phyloP scores from a whole-genome alignment of 2,113 vertebrate species.

The Rhagologus leucostigma region DNA sequence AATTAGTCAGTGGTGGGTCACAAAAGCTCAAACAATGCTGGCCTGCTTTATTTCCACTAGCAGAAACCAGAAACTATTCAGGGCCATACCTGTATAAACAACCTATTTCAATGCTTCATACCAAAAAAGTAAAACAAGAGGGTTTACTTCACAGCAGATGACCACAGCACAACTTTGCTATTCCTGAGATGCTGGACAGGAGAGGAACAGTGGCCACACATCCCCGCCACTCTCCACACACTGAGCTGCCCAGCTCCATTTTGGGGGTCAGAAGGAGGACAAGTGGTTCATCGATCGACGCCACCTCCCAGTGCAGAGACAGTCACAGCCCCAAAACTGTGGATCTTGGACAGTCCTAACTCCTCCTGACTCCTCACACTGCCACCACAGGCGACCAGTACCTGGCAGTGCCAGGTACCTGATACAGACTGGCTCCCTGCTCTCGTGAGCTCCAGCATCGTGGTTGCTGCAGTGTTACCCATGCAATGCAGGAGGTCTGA shows the following conservation, averaged over 20 bases:
- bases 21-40: background rate
- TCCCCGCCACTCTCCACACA: accelerated
- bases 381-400: accelerated
- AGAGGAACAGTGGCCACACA: accelerated
- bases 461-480: accelerated
- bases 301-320: background rate
- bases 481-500: accelerated
- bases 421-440: accelerated
- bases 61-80: background rate
- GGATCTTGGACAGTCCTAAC: background rate
- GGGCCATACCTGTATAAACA: background rate
- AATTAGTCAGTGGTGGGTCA: background rate
- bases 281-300: accelerated
- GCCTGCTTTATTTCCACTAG: background rate
- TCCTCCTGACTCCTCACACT: background rate
- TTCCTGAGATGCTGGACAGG: background rate
- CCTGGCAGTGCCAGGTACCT: accelerated
- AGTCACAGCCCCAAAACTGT: background rate
- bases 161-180: background rate
- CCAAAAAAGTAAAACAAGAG: background rate
- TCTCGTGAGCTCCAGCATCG: background rate
- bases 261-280: background rate
- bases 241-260: background rate
- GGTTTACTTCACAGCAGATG: background rate
- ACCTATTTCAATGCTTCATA: background rate